Evolutionary conservation across 2,888 invertebrate genomes (phyloP), one percentile per base, ranked within the genome.

Genomic region (Adelognathus sp.): DNA sequence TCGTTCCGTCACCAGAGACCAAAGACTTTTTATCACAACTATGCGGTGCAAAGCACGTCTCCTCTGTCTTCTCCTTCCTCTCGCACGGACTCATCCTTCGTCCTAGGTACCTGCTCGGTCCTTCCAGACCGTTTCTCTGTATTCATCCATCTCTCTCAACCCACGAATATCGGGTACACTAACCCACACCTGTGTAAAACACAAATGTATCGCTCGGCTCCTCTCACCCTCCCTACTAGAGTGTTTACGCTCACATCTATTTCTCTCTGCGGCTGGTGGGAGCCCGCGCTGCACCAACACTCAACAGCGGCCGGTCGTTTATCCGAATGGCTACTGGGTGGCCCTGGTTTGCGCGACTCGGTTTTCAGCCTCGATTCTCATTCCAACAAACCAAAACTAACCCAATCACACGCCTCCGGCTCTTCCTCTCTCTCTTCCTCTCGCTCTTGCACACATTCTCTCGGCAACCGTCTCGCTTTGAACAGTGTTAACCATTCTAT

Each of bases 241-340:
- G 54, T 70, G 27, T 66, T 54, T 75, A 33, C 21, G 33, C 31
- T 27, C 41, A 77, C 76, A 60, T 71, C 72, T 76, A 72, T 81
- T 81, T 75, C 74, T 71, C 81, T 77, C 80, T 79, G 83, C 66
- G 61, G 75, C 79, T 75, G 82, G 81, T 83, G 87, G 87, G 83
- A 84, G 86, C 86, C 88, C 87, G 86, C 76, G 75, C 46, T 58
- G n/a, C n/a, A n/a, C n/a, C 86, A 84, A 87, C 88, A 88, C 88
- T 89, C 88, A 86, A 87, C 88, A 84, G 88, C 87, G 86, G 85
- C 88, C 86, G 87, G 86, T 88, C 89, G 88, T 90, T 90, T 90
- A 89, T 90, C 89, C 89, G 89, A 89, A 89, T 89, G 89, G 89
- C 90, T 90, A 90, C 88, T 88, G 88, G 88, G 88, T 88, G 88